Evolutionary conservation across 2,113 vertebrate genomes (phyloP).

Genomic region (Hucho hucho): DNA sequence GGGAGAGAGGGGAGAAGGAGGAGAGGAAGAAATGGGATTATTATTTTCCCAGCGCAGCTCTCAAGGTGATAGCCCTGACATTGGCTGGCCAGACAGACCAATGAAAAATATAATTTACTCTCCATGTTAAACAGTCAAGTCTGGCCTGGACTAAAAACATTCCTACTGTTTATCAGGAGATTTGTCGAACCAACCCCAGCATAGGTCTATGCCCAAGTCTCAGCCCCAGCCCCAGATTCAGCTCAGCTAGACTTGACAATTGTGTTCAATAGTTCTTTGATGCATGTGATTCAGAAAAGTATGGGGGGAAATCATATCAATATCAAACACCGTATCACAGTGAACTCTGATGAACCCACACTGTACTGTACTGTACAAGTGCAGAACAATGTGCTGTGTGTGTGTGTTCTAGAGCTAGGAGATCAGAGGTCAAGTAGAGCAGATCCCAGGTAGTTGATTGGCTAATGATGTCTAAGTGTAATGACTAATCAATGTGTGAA

Average conservation of each 20-base stretch:
- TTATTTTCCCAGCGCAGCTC: constrained; percentile 31
- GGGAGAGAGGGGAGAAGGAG: neutral
- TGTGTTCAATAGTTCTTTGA: no score
- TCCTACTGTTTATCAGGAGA: no score
- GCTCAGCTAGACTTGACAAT: no score
- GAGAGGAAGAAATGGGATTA: neutral
- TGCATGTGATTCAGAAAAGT: no score
- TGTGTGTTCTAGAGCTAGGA: constrained; percentile 17
- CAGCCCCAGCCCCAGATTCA: no score
- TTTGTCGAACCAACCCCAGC: no score
- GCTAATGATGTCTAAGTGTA: constrained; percentile 93
- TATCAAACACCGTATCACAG: neutral
- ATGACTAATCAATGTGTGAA: constrained; percentile 98
- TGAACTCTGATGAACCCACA: neutral
- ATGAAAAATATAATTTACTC: constrained; percentile 4
- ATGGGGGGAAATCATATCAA: no score
- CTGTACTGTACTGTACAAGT: neutral
- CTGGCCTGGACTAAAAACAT: neutral
- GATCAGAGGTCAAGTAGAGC: constrained; percentile 67
- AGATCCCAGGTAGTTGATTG: constrained; percentile 82
- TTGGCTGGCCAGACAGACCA: constrained; percentile 26
- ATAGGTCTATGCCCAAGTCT: no score
- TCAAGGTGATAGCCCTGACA: constrained; percentile 59
- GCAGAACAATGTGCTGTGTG: neutral
- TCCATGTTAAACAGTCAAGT: constrained; percentile 11